A percentile compares a stretch with the other conserved stretches of the same genome.
Conservation (phyloP, 2,797 vertebrate species). For the Chaunax sp. region DNA sequence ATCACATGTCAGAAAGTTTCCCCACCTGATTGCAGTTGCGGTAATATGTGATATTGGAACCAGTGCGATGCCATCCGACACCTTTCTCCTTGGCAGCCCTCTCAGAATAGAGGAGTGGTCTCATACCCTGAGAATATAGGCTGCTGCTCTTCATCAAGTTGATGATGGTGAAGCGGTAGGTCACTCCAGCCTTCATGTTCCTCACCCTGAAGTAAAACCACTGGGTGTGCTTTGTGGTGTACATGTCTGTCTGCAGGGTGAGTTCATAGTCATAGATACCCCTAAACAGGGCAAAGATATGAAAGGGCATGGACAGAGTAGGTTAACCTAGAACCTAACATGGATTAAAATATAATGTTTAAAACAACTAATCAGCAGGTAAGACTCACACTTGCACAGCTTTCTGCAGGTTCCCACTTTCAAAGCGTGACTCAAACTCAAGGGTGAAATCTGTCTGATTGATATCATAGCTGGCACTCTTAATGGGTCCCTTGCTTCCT, state of each 20-base stretch:
- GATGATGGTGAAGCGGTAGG: constrained; percentile 92
- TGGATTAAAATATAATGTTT: not conserved
- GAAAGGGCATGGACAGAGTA: not conserved
- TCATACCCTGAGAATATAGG: constrained; percentile 90
- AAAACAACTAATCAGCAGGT: not conserved
- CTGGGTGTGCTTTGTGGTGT: constrained; percentile 93
- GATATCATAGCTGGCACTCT: constrained; percentile 41
- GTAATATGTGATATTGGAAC: constrained; percentile 86
- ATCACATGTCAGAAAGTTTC: not conserved
- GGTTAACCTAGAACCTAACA: not conserved
- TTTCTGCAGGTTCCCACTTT: constrained; percentile 95
- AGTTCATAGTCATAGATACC: constrained; percentile 89
- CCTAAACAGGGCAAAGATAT: constrained; percentile 72
- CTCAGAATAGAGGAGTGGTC: constrained; percentile 91
- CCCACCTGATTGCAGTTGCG: constrained; percentile 67
- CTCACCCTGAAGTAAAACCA: constrained; percentile 97
- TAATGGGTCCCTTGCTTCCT: constrained; percentile 80
- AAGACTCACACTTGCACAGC: constrained; percentile 90
- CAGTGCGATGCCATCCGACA: constrained; percentile 87
- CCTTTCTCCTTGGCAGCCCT: constrained; percentile 74
- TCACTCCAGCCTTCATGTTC: constrained; percentile 85
- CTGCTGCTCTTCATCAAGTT: constrained; percentile 93
- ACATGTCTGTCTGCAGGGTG: constrained; percentile 89
- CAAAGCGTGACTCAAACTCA: constrained; percentile 95
- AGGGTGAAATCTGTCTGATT: constrained; percentile 79